Percentiles rank a stretch among this genome's conserved stretches.
phyloP scores from a whole-genome alignment of 2,888 invertebrate species.

The Cerceris rybyensis region DNA sequence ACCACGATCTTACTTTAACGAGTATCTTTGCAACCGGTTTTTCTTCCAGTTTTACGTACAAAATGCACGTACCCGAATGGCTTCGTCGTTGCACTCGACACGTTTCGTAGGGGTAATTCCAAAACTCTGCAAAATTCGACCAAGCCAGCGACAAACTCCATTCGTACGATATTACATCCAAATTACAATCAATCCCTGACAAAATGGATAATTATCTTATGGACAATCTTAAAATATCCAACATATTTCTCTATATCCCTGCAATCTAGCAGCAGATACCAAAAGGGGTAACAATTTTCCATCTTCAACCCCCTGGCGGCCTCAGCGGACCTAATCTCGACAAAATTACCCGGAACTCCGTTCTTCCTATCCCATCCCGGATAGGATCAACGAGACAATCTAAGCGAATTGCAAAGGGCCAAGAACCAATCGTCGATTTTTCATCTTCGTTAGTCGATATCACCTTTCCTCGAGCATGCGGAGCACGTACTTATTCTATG shows the following conservation, averaged over 20 bases:
- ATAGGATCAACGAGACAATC: not conserved
- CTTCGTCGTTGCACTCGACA: not conserved
- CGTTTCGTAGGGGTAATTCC: not conserved
- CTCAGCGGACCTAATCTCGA: too few relatives aligned
- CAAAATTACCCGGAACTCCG: too few relatives aligned
- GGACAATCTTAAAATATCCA: too few relatives aligned
- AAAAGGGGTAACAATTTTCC: too few relatives aligned
- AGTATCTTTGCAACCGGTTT: constrained; percentile 54
- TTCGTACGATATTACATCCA: not conserved
- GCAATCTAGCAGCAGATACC: too few relatives aligned
- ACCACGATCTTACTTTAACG: constrained; percentile 48
- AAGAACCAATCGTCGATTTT: constrained; percentile 53
- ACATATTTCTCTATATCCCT: too few relatives aligned
- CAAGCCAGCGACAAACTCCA: not conserved
- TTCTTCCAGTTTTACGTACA: constrained; percentile 16
- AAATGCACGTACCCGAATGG: constrained; percentile 8
- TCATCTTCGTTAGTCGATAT: constrained; percentile 53
- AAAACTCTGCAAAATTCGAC: too few relatives aligned
- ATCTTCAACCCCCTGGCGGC: too few relatives aligned
- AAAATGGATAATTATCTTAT: too few relatives aligned
- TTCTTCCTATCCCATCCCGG: not conserved
- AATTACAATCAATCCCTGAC: too few relatives aligned
- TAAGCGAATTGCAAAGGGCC: constrained; percentile 35
- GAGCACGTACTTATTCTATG: constrained; percentile 57
- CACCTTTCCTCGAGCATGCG: constrained; percentile 50